phyloP scores from a whole-genome alignment of 2,797 vertebrate species.

The Bradypus variegatus region DNA sequence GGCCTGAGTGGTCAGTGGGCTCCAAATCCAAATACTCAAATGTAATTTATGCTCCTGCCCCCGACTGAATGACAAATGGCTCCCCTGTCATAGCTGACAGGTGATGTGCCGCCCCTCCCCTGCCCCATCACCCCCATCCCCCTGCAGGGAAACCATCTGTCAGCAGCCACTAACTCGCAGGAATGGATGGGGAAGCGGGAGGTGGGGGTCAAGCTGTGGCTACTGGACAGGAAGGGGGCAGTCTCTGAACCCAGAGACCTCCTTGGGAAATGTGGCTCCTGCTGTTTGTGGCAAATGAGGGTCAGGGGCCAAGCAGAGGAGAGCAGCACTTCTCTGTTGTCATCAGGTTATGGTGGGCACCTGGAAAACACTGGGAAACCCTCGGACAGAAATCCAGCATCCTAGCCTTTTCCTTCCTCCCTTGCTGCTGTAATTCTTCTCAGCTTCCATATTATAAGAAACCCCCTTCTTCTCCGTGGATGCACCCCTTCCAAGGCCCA shows the following conservation, averaged over 20 bases:
- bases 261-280: not conserved
- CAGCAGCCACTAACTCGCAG: not conserved
- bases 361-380: not conserved
- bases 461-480: not conserved
- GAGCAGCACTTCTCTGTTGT: not conserved
- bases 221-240: not conserved
- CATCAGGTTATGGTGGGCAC: no score
- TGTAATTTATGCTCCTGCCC: slow-evolving; percentile 33
- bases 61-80: slow-evolving; percentile 44
- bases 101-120: not conserved
- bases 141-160: not conserved
- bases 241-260: not conserved
- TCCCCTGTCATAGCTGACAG: slow-evolving; percentile 31
- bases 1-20: slow-evolving; percentile 21
- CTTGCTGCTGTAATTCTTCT: not conserved
- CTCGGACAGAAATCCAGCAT: not conserved
- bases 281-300: not conserved
- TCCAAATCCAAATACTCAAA: slow-evolving; percentile 58
- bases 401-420: not conserved
- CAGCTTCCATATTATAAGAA: fast-evolving
- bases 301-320: not conserved
- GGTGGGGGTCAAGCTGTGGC: not conserved
- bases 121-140: not conserved
- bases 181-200: not conserved
- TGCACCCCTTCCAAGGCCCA: not conserved